Percentiles rank a stretch among this genome's conserved stretches.
Conservation (phyloP, 1,140 invertebrate species). For the Tetramorium alpestre region DNA sequence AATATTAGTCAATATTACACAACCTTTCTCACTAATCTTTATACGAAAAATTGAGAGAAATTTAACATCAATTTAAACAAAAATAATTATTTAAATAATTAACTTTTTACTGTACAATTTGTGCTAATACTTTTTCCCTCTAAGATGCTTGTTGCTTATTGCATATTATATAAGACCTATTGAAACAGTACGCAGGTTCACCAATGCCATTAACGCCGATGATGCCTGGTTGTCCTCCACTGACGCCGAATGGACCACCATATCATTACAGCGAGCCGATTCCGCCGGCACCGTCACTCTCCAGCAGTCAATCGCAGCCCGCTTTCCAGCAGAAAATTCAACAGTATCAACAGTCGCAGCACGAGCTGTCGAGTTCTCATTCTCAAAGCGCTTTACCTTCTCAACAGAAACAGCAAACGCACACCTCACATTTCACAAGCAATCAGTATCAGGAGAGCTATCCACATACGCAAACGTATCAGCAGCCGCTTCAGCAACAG, state of each 20-base stretch:
- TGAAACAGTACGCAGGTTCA: slow-evolving; percentile 80
- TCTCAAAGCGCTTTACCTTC: slow-evolving; percentile 70
- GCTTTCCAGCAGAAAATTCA: slow-evolving; percentile 83
- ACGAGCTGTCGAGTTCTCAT: slow-evolving; percentile 71
- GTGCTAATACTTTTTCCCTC: background rate
- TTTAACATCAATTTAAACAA: background rate
- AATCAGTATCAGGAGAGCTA: slow-evolving; percentile 85
- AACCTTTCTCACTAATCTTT: background rate
- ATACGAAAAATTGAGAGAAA: background rate
- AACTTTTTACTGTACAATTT: background rate
- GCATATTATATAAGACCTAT: background rate
- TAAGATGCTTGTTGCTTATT: background rate
- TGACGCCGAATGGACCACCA: slow-evolving; percentile 84
- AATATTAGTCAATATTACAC: background rate
- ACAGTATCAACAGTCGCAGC: slow-evolving; percentile 79
- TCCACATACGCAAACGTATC: slow-evolving; percentile 85
- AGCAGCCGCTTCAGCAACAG: slow-evolving; percentile 80
- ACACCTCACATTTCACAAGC: slow-evolving; percentile 80
- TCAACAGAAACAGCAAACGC: slow-evolving; percentile 80
- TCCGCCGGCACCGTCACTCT: slow-evolving; percentile 84
- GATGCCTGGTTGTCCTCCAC: slow-evolving; percentile 83
- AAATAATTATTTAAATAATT: slow-evolving; percentile 3
- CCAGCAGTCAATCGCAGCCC: slow-evolving; percentile 86
- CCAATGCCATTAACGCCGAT: slow-evolving; percentile 84
- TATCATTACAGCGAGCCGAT: slow-evolving; percentile 85